These are phyloP conservation scores for Pipistrellus nathusii DNA, from an alignment of 2,797 vertebrate species.

Conservation along the genomic window DNA sequence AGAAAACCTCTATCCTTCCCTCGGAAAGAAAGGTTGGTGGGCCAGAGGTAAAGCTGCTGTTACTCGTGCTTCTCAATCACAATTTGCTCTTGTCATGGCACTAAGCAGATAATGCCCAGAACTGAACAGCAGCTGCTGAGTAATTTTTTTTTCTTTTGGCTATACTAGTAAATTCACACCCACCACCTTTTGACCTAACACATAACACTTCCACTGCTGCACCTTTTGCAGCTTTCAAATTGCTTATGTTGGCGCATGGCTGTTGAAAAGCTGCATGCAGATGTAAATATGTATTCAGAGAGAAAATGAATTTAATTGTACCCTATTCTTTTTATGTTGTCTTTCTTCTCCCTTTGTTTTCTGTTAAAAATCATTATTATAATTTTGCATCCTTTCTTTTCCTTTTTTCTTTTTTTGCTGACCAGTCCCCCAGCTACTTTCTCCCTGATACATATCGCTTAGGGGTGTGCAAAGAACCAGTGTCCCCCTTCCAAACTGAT, in stretches of 20 bases:
- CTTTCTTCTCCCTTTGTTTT: constrained; percentile 85
- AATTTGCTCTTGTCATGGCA: constrained; percentile 87
- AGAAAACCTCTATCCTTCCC: constrained; percentile 89
- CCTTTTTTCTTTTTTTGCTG: constrained; percentile 85
- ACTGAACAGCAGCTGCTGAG: constrained; percentile 86
- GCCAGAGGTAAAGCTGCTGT: constrained; percentile 91
- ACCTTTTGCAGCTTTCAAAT: constrained; percentile 87
- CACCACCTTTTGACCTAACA: constrained; percentile 82
- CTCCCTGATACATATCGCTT: constrained; percentile 87
- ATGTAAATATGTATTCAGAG: constrained; percentile 83
- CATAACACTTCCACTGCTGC: constrained; percentile 84
- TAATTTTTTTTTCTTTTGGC: constrained; percentile 85
- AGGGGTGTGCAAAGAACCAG: constrained; percentile 90
- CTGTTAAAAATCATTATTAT: constrained; percentile 86
- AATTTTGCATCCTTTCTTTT: constrained; percentile 88
- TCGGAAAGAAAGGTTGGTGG: constrained; percentile 91
- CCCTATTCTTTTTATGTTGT: constrained; percentile 90
- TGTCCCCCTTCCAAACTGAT: constrained; percentile 84
- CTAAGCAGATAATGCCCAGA: constrained; percentile 81
- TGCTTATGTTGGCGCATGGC: constrained; percentile 89
- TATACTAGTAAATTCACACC: constrained; percentile 81
- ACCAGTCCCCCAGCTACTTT: constrained; percentile 88
- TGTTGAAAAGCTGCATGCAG: constrained; percentile 89
- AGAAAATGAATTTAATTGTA: constrained; percentile 89
- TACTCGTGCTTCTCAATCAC: constrained; percentile 85